phyloP scores from a whole-genome alignment of 2,113 vertebrate species.

The Bos indicus region DNA sequence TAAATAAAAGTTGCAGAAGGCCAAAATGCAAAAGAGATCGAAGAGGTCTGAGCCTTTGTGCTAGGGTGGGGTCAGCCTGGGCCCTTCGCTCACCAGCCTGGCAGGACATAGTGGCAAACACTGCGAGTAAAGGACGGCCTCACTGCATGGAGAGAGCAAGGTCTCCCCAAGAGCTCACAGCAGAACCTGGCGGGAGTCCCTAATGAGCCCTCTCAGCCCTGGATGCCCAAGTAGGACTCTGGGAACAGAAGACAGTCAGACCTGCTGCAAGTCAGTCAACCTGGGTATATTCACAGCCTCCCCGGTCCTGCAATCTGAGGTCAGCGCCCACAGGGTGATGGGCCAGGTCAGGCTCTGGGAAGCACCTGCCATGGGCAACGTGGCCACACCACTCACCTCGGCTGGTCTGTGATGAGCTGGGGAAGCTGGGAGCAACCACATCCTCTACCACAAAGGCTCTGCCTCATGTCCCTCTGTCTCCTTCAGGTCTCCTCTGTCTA shows the following conservation, averaged over 20 bases:
- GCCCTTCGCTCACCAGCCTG: not conserved
- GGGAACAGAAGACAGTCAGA: not conserved
- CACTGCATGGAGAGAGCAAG: not conserved
- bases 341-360: not conserved
- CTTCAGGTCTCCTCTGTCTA: not conserved
- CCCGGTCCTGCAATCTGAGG: accelerated
- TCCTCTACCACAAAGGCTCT: not conserved
- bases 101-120: not conserved
- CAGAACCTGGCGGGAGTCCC: accelerated
- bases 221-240: not conserved
- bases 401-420: not conserved
- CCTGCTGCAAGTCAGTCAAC: not conserved
- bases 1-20: not conserved
- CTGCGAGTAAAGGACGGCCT: not conserved
- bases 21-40: not conserved
- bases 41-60: not conserved
- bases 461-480: not conserved
- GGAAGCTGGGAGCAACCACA: not conserved
- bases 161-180: not conserved
- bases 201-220: not conserved
- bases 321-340: accelerated
- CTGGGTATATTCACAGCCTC: not conserved
- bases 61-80: no score
- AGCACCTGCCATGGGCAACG: not conserved
- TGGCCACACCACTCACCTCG: not conserved